phyloP scores from a whole-genome alignment of 2,888 invertebrate genomes.

The Ochlodes sylvanus region DNA sequence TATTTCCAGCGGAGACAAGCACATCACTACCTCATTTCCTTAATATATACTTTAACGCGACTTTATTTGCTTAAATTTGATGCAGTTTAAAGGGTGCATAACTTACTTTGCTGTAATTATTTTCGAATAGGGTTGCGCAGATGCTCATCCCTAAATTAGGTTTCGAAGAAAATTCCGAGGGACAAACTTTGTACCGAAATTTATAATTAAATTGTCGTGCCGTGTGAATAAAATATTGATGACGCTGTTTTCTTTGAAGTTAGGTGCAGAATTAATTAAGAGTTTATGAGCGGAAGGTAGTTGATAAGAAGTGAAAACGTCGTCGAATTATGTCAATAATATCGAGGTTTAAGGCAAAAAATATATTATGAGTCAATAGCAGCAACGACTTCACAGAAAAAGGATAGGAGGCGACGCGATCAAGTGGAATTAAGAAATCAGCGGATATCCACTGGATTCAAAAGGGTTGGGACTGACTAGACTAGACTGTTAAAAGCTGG shows the following conservation, averaged over 20 bases:
- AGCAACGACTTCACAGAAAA: no score
- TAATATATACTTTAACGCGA: conserved; percentile 71
- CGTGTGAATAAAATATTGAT: conserved; percentile 59
- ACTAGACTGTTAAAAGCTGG: no score
- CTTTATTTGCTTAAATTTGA: conserved; percentile 78
- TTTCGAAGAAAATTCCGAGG: conserved; percentile 65
- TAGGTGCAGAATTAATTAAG: conserved; percentile 31
- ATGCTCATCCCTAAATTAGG: conserved; percentile 71
- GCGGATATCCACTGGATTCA: no score
- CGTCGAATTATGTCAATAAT: no score
- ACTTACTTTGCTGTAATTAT: conserved; percentile 81
- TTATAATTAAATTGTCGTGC: conserved; percentile 66
- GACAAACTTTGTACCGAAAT: conserved; percentile 65
- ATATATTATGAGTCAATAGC: no score
- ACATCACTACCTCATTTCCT: conserved; percentile 46
- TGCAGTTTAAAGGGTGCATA: conserved; percentile 83
- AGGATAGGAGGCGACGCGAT: no score
- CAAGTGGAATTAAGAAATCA: no score
- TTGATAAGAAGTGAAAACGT: conserved; percentile 40
- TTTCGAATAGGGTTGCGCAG: conserved; percentile 80
- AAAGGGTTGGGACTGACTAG: no score
- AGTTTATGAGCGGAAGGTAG: conserved; percentile 31
- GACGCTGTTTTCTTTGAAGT: conserved; percentile 32
- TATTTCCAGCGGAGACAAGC: no score
- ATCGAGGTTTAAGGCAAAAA: no score